phyloP scores from a whole-genome alignment of 1,140 invertebrate species.

The Penaeus chinensis region DNA sequence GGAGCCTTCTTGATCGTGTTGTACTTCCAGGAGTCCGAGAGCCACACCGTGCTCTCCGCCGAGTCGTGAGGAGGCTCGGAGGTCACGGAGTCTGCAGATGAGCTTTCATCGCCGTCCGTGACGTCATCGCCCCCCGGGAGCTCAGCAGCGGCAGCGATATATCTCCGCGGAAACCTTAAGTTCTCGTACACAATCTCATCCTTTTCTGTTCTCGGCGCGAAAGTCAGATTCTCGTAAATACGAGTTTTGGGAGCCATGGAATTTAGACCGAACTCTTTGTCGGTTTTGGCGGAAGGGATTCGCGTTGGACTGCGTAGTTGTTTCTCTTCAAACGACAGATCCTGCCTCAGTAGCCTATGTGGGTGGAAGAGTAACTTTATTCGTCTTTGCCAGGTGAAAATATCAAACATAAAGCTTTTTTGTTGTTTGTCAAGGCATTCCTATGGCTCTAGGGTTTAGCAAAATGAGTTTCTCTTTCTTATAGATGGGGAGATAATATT shows the following conservation, averaged over 20 bases:
- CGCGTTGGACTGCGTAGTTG: conserved; percentile 49
- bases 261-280: neutral
- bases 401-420: conserved; percentile 50
- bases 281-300: conserved; percentile 5
- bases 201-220: neutral
- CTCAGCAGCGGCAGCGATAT: too few species aligned
- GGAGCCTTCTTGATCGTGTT: conserved; percentile 54
- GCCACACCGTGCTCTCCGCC: conserved; percentile 24
- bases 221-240: conserved; percentile 1
- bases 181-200: conserved; percentile 49
- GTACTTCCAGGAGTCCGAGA: conserved; percentile 54
- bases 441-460: conserved; percentile 41
- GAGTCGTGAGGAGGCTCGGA: conserved; percentile 3
- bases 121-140: neutral
- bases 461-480: conserved; percentile 28
- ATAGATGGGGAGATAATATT: conserved; percentile 36
- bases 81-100: conserved; percentile 10
- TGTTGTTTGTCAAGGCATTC: conserved; percentile 20
- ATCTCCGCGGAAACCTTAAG: neutral
- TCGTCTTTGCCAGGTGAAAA: conserved; percentile 37
- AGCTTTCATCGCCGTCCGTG: neutral
- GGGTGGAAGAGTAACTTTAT: conserved; percentile 47
- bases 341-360: conserved; percentile 56
- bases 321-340: conserved; percentile 21
- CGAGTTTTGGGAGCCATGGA: conserved; percentile 8